phyloP scores from a whole-genome alignment of 2,797 vertebrate species.

The Cephalopachus bancanus region DNA sequence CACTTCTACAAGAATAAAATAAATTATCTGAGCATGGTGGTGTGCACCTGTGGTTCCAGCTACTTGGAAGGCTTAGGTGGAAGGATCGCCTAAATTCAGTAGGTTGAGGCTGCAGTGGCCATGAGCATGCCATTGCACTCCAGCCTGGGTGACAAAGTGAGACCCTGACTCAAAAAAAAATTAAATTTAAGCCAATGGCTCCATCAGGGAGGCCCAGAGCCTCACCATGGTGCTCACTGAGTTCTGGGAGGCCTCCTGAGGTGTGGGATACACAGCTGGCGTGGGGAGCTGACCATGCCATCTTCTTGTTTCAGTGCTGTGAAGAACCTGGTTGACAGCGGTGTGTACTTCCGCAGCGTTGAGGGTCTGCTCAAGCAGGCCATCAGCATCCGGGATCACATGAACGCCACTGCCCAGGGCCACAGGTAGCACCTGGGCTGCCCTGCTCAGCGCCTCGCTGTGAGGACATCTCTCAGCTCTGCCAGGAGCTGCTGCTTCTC shows the following conservation, averaged over 20 bases:
- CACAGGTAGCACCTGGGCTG: slow-evolving; percentile 91
- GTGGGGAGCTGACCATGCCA: accelerated
- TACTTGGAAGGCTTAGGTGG: too few relatives aligned
- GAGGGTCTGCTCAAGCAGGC: slow-evolving; percentile 95
- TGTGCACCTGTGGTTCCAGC: too few relatives aligned
- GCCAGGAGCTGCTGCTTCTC: not conserved
- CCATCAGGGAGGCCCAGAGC: not conserved
- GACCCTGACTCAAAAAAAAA: too few relatives aligned
- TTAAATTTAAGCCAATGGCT: too few relatives aligned
- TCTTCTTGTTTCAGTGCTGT: slow-evolving; percentile 91
- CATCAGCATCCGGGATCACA: slow-evolving; percentile 94
- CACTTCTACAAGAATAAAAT: too few relatives aligned
- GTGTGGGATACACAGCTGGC: too few relatives aligned
- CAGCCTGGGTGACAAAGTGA: too few relatives aligned
- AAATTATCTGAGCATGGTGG: too few relatives aligned
- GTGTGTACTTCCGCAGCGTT: slow-evolving; percentile 96
- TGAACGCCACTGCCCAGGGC: slow-evolving; percentile 91
- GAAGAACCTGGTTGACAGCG: slow-evolving; percentile 97
- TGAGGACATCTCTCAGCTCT: not conserved
- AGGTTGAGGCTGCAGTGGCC: too few relatives aligned
- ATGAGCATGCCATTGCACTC: too few relatives aligned
- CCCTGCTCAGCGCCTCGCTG: too few relatives aligned
- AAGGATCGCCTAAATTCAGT: too few relatives aligned
- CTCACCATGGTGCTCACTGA: not conserved
- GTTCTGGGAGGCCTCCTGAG: not conserved